Base-by-base conservation (phyloP, 2,113 vertebrate species). In the Isichthys henryi region DNA sequence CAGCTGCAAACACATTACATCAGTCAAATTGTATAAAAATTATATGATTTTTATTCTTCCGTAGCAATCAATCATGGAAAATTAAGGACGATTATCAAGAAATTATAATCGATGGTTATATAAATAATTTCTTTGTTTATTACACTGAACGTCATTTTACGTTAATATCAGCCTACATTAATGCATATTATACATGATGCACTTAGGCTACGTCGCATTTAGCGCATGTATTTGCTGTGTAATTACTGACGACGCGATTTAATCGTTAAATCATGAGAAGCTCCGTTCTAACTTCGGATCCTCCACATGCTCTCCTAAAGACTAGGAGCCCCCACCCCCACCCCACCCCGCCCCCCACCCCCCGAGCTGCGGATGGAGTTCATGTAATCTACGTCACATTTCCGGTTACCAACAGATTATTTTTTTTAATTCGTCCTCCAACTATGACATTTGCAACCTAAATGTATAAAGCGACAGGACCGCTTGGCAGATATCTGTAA, bases 361-460 rank as follows among this genome's bases (percentile, higher is more conserved):
- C 93, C 89, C 92, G 91, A 92, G 93, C 93, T 91, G 92, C 94
- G 94, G 87, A 90, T 90, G 91, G 92, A 88, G 58, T 92, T 56
- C 95, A 94, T 95, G 94, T 94, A 92, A 86, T 91, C 92, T 95
- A 96, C 96, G 96, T 96, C 96, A 96, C 95, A 93, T 95, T 95
- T 94, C 95, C 94, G 95, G 95, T 96, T 95, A 94, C 95, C 94
- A 94, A 27, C 92, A 80, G 93, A 92, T 95, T 94, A 95, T 96
- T 96, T 95, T 95, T 95, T 95, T 95, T 86, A 27, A 2, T 91
- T 95, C 62, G 58, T 93, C 94, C 46, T 35, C 23, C 94, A 94
- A 94, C 92, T 91, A 92, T 93, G 93, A 94, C 94, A 94, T 94
- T 92, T 94, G 94, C 93, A 94, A 93, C 90, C 91, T 93, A 90